Evolutionary conservation across 2,113 vertebrate genomes (phyloP), one percentile per base, ranked within the genome.

Genomic region (Eulemur macaco): DNA sequence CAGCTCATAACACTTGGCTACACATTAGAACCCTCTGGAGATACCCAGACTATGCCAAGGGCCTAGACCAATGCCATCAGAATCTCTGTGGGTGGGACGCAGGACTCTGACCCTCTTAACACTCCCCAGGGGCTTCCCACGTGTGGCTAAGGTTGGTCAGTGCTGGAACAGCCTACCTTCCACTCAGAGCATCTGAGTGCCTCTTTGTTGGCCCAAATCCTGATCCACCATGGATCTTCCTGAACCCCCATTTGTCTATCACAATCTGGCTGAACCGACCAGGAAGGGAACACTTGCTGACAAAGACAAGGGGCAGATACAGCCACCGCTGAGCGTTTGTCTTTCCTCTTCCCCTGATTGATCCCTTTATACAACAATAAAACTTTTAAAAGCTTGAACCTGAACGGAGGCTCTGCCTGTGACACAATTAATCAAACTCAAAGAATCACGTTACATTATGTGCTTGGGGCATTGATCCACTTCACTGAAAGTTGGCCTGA

Each of bases 341-440:
- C 98, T 98, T 97, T 96, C 81, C 91, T 81, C 68, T 94, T 71
- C 69, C 95, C 87, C 97, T 98, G 98, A 98, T 97, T 97, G 98
- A 98, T 98, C 97, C 94, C 95, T 90, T 98, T 96, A 96, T 97
- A 98, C 98, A 98, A 98, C 98, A 97, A 98, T 98, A 98, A 98
- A 98, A 98, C 91, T 88, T 98, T 98, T 96, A 97, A 98, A 98
- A 98, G 97, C 95, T 98, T 98, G 98, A 98, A 98, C 98, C 97
- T 97, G 98, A 98, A 98, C 97, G 37, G 95, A 97, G 98, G 91
- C 98, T 97, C 60, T 94, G 96, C 98, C 97, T 98, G 27, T 96
- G 98, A 96, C 96, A 92, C 97, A 94, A 97, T 98, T 98, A 98
- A 98, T 98, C 98, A 98, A 98, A 97, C 96, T 88, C 96, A 86